Evolutionary conservation across 2,888 invertebrate genomes (phyloP), one percentile per base, ranked within the genome.

Genomic region (Melanophora roralis): DNA sequence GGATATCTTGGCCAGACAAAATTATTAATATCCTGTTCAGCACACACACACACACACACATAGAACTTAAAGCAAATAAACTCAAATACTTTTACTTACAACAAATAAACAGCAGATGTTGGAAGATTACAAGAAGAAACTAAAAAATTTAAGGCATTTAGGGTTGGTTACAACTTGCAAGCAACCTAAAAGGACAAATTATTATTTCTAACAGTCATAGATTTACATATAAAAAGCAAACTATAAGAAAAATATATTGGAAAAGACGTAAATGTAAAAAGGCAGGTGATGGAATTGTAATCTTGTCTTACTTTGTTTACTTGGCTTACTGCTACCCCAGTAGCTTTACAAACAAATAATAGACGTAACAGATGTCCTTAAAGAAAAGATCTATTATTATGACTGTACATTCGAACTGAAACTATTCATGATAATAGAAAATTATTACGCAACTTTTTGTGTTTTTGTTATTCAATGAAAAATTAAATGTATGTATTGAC

Each of bases 91-190:
- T 23, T 43, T 34, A 55, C 21, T 45, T 64, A 40, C 47, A 69
- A 16, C 32, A 23, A 76, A 55, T 34, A 57, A 78, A 71, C 71
- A 78, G 77, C 81, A 81, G 71, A 76, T 80, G 62, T 64, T 82
- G 73, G 60, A 77, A 78, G 43, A 74, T 71, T 82, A 72, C 79
- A 73, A 53, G 49, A 73, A 53, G 49, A 77, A 59, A 43, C 23
- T 11, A 14, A 27, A 27, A 3, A 27, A 36, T 43, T 34, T 60
- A 43, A 67, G 19, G 62, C 9, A 36, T 23, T 53, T 55, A 60
- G 74, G 79, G 74, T 75, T 71, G 79, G 74, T 75, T 71, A 74
- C 47, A 57, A 68, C 38, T 27, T 36, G n/a, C 47, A 71, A 71
- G 36, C 21, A 43, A 45, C 19, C 57, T 49, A 74, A 14, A 45